Evolutionary conservation across 2,888 invertebrate species (phyloP).

Genomic region (Parnassius orleans): DNA sequence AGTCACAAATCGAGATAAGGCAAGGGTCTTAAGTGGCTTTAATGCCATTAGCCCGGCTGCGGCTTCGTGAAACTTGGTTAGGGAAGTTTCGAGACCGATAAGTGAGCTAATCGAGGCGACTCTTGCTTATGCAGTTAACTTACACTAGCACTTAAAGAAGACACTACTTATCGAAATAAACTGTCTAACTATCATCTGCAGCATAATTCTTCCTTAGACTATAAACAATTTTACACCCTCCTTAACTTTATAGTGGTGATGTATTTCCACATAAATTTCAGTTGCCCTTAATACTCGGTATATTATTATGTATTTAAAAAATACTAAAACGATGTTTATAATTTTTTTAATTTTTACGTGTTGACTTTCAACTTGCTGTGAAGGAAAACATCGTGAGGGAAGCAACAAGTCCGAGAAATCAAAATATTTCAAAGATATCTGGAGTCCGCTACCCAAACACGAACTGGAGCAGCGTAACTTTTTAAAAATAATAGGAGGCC

Average conservation of each 20-base stretch:
- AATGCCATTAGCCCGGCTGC: slow-evolving; percentile 55
- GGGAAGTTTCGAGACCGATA: slow-evolving; percentile 62
- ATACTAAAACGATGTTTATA: too few species aligned
- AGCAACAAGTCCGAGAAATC: too few species aligned
- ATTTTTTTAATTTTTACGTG: too few species aligned
- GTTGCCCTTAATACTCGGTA: too few species aligned
- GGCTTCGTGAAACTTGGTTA: slow-evolving; percentile 55
- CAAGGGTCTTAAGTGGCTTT: slow-evolving; percentile 47
- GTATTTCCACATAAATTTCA: not conserved
- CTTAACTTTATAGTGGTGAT: not conserved
- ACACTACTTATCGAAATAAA: slow-evolving; percentile 2
- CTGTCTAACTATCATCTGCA: not conserved
- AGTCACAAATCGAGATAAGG: slow-evolving; percentile 60
- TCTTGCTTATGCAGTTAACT: slow-evolving; percentile 42
- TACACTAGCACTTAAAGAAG: slow-evolving; percentile 9
- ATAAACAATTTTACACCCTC: slow-evolving; percentile 2
- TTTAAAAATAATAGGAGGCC: too few species aligned
- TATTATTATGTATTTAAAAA: too few species aligned
- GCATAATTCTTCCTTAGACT: not conserved
- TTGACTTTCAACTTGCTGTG: too few species aligned
- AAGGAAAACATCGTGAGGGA: too few species aligned
- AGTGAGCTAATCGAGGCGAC: slow-evolving; percentile 51
- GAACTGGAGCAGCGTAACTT: too few species aligned
- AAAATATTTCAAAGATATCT: too few species aligned
- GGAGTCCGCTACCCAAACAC: too few species aligned